Base-by-base conservation (phyloP, 2,113 vertebrate species). In the Hiodon tergisus region DNA sequence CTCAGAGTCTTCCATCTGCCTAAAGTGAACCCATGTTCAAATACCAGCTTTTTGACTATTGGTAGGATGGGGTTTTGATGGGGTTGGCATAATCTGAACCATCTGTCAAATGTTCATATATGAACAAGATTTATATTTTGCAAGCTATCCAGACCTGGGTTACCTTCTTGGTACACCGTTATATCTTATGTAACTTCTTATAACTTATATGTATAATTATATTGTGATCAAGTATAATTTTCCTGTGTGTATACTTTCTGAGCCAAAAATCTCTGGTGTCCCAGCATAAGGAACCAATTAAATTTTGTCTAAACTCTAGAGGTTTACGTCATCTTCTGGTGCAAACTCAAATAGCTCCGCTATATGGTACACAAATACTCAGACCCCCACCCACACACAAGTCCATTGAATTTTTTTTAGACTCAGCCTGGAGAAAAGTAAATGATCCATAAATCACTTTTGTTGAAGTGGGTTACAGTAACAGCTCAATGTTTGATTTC, bases 31-130 rank as follows among this genome's bases (percentile, higher is more conserved):
- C 53, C 72, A 66, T 74, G 52, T 57, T 62, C 4, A 50, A 10
- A 46, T 74, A 55, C 53, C 4, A 46, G 53, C 52, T 74, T 67
- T 66, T 53, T 58, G 63, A 51, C 62, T 66, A 47, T 66, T 74
- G 72, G 53, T 31, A 74, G 6, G 55, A 13, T 50, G 11, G 53
- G 73, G 31, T 31, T 31, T 31, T 31, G 31, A 66, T 58, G 73
- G 16, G 50, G 14, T 17, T 50, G 31, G 61, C 51, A 54, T 58
- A 58, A 74, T 67, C 52, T 58, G 14, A 4, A 46, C 73, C 73
- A 74, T 74, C 73, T 74, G 72, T 74, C 72, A 66, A 13, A 71
- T 59, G 70, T 71, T 11, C 70, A 71, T 59, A n/a, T n/a, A n/a
- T n/a, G n/a, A n/a, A n/a, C n/a, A n/a, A n/a, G 46, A 31, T 60